These are phyloP conservation scores for Neuroterus valhalla DNA, from an alignment of 1,140 invertebrate genomes.

Conservation along the genomic window DNA sequence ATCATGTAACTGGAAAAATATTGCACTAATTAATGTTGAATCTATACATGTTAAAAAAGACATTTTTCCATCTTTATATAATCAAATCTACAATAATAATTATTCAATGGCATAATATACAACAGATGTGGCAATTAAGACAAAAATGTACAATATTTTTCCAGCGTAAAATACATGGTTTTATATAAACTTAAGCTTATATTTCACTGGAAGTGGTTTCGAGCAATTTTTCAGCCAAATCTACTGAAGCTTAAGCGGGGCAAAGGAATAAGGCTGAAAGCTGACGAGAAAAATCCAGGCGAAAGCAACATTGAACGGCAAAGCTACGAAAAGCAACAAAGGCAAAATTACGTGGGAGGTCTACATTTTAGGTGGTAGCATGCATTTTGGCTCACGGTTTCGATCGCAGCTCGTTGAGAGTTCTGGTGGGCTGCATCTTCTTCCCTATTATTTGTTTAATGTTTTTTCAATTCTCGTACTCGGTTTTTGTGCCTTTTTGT, in stretches of 20 bases:
- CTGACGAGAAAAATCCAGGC: conserved; percentile 40
- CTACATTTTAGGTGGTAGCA: conserved; percentile 48
- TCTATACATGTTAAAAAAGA: too few relatives aligned
- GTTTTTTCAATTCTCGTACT: conserved; percentile 28
- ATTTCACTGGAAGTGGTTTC: background rate
- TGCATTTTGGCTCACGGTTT: conserved; percentile 66
- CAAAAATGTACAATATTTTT: background rate
- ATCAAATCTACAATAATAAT: too few relatives aligned
- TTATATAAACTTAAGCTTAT: background rate
- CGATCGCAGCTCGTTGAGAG: conserved; percentile 47
- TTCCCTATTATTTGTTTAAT: conserved; percentile 32
- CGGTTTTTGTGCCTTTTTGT: background rate
- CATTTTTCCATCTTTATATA: too few relatives aligned
- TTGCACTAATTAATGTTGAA: too few relatives aligned
- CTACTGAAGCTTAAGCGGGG: conserved; percentile 15
- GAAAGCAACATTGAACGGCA: conserved; percentile 50
- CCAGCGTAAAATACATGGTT: background rate
- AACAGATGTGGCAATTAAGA: too few relatives aligned
- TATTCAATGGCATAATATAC: too few relatives aligned
- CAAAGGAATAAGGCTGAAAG: conserved; percentile 16
- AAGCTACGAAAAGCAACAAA: conserved; percentile 40
- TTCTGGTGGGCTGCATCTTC: conserved; percentile 43
- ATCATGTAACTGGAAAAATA: too few relatives aligned
- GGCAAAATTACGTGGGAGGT: conserved; percentile 28
- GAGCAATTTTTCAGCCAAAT: conserved; percentile 11